phyloP scores from a whole-genome alignment of 1,140 invertebrate genomes.

The Drosophila teissieri region DNA sequence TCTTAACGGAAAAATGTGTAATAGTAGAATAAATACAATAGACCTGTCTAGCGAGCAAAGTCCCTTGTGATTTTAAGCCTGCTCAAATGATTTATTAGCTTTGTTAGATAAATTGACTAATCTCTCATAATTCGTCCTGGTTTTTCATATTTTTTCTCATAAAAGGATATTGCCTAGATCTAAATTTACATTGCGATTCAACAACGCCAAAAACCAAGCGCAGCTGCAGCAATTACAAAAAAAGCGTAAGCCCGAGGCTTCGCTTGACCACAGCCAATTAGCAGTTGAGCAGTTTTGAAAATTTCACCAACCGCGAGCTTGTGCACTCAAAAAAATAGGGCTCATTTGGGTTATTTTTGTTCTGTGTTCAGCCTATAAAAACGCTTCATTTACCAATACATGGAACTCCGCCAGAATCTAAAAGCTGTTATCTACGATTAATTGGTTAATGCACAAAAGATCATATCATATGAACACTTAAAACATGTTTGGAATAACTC shows the following conservation, averaged over 20 bases:
- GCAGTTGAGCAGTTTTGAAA: conserved; percentile 73
- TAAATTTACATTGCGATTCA: neutral
- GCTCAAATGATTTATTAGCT: too few relatives aligned
- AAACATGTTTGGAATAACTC: neutral
- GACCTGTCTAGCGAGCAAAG: too few relatives aligned
- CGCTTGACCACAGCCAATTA: conserved; percentile 67
- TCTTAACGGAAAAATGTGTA: neutral
- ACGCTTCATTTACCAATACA: too few relatives aligned
- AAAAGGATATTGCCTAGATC: neutral
- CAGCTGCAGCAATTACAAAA: conserved; percentile 57
- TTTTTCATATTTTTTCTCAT: neutral
- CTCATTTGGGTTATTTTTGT: too few relatives aligned
- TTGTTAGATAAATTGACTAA: neutral
- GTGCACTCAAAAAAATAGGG: neutral
- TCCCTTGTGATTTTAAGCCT: too few relatives aligned
- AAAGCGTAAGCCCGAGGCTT: conserved; percentile 20
- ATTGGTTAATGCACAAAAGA: neutral
- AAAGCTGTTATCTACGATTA: rapidly evolving
- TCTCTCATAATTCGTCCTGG: neutral
- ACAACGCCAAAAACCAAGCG: conserved; percentile 1
- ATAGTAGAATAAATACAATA: too few relatives aligned
- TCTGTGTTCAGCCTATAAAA: too few relatives aligned
- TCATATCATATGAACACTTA: too few relatives aligned
- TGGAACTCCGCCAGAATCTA: too few relatives aligned
- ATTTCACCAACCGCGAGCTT: conserved; percentile 39